Conservation (phyloP, 2,888 invertebrate genomes). For the Dasypolia templi region DNA sequence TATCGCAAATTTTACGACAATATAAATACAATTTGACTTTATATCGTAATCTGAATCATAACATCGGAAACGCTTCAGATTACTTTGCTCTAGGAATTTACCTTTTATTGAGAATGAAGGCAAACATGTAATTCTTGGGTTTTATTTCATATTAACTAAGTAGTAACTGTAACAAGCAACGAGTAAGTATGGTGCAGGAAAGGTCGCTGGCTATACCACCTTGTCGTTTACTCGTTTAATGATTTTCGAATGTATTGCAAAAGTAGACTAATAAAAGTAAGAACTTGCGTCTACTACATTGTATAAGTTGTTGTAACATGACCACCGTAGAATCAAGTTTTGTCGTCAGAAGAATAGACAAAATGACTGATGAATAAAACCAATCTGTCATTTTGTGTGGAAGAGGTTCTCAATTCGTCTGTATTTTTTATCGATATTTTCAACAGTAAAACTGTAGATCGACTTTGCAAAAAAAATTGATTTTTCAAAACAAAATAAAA, state of each 20-base stretch:
- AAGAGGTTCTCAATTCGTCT: not conserved
- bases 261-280: not conserved
- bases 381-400: no score
- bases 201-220: not conserved
- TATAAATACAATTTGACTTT: constrained; percentile 60
- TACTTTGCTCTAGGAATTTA: constrained; percentile 37
- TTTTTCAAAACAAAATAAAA: no score
- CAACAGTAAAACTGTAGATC: not conserved
- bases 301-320: not conserved
- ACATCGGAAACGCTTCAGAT: constrained; percentile 52
- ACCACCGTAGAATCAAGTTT: no score
- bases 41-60: constrained; percentile 61
- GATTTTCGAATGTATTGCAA: not conserved
- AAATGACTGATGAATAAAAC: not conserved
- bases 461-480: not conserved
- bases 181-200: not conserved
- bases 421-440: not conserved
- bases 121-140: constrained; percentile 22
- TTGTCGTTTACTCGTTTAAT: not conserved
- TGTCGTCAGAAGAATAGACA: no score
- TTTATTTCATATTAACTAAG: constrained; percentile 11
- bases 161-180: not conserved
- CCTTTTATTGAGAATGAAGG: constrained; percentile 40
- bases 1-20: constrained; percentile 62
- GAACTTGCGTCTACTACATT: not conserved